Evolutionary conservation across 2,797 vertebrate species (phyloP), one percentile per base, ranked within the genome.

Genomic region (Sylvia borin): DNA sequence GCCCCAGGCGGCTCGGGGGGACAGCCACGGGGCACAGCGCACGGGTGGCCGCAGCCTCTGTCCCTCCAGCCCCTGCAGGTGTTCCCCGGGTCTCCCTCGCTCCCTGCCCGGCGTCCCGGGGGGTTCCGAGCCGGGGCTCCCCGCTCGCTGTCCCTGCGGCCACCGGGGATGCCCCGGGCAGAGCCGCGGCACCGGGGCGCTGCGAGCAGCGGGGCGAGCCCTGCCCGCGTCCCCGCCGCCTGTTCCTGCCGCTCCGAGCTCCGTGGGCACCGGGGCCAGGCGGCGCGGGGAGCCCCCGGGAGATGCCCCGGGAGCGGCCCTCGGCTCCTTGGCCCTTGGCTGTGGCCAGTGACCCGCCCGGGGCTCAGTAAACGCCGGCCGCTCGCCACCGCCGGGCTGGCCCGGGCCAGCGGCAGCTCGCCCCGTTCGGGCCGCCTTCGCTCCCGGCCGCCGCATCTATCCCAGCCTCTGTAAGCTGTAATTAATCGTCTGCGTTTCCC

Each of bases 321-420:
- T 18, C 13, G 61, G 77, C 73, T 72, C 48, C 6, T 36, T 36
- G 57, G 72, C 67, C 64, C 36, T 36, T 36, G 36, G 55, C 53
- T 15, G 16, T 32, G n/a, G 75, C n/a, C 8, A 73, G 95, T 71
- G 94, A 89, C 92, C 95, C 67, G 58, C 24, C 4, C 73, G 10
- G 42, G 87, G 92, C 88, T 81, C 92, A 85, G 95, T 83, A 92
- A 90, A 92, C 91, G 66, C 22, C 92, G 96, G 93, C 91, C 65
- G 75, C 70, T 82, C 45, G 94, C 85, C 93, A 74, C 88, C n/a
- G 34, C 34, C 85, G 6, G 48, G 45, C 88, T 22, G 85, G 18
- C 89, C 60, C 77, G 20, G 43, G 65, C 87, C 26, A 22, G 16
- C 8, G 34, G 4, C 40, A 42, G 86, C 79, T 88, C 71, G 86